Evolutionary conservation across 2,113 vertebrate genomes (phyloP), one percentile per base, ranked within the genome.

Genomic region (Phoenicopterus ruber): DNA sequence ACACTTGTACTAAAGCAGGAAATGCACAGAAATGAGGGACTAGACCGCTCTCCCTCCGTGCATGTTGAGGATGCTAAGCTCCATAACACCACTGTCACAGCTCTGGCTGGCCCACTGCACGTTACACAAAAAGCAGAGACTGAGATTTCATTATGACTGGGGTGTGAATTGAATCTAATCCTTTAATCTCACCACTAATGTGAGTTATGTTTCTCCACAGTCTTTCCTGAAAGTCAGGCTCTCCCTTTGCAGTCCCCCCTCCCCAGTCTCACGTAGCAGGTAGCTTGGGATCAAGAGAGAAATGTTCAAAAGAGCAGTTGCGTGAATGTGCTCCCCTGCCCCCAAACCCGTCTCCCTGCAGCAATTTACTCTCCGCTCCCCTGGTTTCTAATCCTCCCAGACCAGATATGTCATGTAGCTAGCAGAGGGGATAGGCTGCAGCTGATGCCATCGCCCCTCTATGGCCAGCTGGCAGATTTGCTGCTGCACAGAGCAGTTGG

Each of bases 381-480:
- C 71, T 76, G 92, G 76, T 95, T 94, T 34, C 93, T 92, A 95
- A 93, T 90, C 94, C 95, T 86, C 38, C 70, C 77, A 44, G 94
- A 82, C 59, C 95, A 97, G 96, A 85, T 86, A 92, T 65, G 89
- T 32, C 73, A 32, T 61, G 83, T 0, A 74, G 72, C 81, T 13
- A 29, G 84, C 91, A 71, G 1, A 92, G 42, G 90, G 90, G 79
- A 52, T 17, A 34, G 91, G 89, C 93, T 72, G 92, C 91, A 86
- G 96, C 95, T 67, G 90, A 90, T 96, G 97, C 94, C 94, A 38
- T 34, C 0, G 55, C 55, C 88, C 81, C 80, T 94, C 73, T 59
- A 3, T 0, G 72, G 94, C 83, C 96, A 90, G 96, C 95, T 94
- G 97, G 97, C 97, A 87, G 82, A n/a, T 88, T 32, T n/a, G 74